Evolutionary conservation across 2,797 vertebrate species (phyloP), one percentile per base, ranked within the genome.

Genomic region (Melanogrammus aeglefinus): DNA sequence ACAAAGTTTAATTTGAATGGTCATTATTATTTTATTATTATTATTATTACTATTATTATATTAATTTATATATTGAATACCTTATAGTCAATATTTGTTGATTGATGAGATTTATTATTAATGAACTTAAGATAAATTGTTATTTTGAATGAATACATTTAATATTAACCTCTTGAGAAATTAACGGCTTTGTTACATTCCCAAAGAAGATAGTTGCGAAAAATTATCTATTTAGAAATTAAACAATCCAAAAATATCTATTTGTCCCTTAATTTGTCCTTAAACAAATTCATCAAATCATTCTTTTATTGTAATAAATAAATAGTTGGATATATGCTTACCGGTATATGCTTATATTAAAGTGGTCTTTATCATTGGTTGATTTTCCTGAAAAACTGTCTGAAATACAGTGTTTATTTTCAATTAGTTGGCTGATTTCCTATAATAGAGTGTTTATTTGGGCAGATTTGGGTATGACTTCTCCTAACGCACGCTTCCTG

Each of bases 401-500:
- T 39, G 38, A 39, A 39, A 39, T 39, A 39, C 38, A 39, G 38
- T 10, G 38, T 39, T 39, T 10, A 1, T 39, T 39, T 12, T 7
- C 27, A 70, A 9, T 70, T 29, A 29, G n/a, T 27, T 24, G 27
- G 10, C 13, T 57, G 24, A 51, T 75, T 75, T 14, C 3, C 38
- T 44, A 41, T 0, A 16, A 79, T 1, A 44, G 41, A 6, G 18
- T 16, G 57, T 66, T 24, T 12, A 66, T 66, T 24, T 71, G 24
- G 12, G 9, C 14, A 33, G n/a, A 51, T 51, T 57, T 27, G 1
- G 24, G 7, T n/a, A n/a, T 29, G 63, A 69, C 63, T 71, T 74
- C 74, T 35, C 81, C 1, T 39, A 33, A 70, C 86, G 90, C 90
- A 80, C 90, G 86, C 91, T 87, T 86, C 81, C 78, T 10, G 0